These are phyloP conservation scores for Peromyscus californicus DNA, from an alignment of 2,113 vertebrate genomes.

Conservation along the genomic window DNA sequence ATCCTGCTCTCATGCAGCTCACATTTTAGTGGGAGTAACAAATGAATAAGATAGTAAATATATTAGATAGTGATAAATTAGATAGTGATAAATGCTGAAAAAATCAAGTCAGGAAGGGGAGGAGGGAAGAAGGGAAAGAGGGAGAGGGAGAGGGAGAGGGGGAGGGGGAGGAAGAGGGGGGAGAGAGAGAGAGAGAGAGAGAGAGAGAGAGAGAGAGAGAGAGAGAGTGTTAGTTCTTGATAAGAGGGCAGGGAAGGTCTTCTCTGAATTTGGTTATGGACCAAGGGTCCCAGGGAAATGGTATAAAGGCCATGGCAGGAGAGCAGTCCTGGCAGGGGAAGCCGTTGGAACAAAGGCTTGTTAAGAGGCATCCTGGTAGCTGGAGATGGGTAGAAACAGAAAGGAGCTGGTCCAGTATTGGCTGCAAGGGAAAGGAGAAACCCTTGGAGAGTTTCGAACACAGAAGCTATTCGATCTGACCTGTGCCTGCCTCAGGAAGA, in stretches of 20 bases:
- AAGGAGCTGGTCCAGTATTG: background rate
- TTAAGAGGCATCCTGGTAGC: background rate
- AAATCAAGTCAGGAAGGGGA: background rate
- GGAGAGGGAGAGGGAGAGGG: background rate
- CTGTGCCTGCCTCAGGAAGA: background rate
- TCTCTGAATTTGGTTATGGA: background rate
- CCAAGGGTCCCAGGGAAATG: too few species aligned
- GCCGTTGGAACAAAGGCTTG: background rate
- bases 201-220: background rate
- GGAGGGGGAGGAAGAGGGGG: background rate
- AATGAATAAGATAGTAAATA: background rate
- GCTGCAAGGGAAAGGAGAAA: background rate
- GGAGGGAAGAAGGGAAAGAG: fast-evolving
- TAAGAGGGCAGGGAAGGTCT: background rate
- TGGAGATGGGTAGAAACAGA: background rate
- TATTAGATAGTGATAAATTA: background rate
- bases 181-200: background rate
- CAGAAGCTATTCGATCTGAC: background rate
- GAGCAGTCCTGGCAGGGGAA: background rate
- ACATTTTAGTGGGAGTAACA: background rate
- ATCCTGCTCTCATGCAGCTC: background rate
- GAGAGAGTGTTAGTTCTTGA: background rate
- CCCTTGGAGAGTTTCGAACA: background rate
- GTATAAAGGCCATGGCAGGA: background rate
- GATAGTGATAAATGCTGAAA: background rate